phyloP scores from a whole-genome alignment of 1,140 invertebrate species.

The Bursaphelenchus mucronatus region DNA sequence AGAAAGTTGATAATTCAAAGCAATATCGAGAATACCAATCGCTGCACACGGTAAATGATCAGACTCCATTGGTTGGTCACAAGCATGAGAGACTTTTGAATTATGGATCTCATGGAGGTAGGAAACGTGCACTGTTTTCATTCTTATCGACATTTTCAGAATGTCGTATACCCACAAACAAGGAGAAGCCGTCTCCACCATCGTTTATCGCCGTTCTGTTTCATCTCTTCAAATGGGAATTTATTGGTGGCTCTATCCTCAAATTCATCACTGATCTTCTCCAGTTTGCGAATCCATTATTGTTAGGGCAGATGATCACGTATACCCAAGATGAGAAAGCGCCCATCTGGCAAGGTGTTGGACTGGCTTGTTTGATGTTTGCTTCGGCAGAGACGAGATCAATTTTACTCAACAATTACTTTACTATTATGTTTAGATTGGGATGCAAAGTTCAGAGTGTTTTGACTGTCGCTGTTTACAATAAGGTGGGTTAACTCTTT shows the following conservation, averaged over 20 bases:
- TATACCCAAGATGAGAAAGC: conserved; percentile 49
- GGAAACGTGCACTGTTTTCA: neutral
- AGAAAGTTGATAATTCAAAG: neutral
- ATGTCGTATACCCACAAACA: neutral
- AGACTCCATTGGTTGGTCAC: conserved; percentile 10
- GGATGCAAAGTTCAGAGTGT: conserved; percentile 58
- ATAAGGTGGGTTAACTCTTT: conserved; percentile 46
- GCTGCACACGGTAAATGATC: conserved; percentile 3
- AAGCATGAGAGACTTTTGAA: neutral
- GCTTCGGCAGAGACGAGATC: conserved; percentile 30
- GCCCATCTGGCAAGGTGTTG: conserved; percentile 48
- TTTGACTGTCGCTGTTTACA: conserved; percentile 61
- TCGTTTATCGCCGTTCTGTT: conserved; percentile 18
- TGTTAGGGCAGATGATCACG: conserved; percentile 61
- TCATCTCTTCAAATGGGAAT: conserved; percentile 39
- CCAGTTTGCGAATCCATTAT: conserved; percentile 69
- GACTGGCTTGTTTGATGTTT: conserved; percentile 48
- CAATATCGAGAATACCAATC: neutral
- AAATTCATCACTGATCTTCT: conserved; percentile 63
- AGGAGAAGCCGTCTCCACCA: neutral
- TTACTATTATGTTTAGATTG: conserved; percentile 49
- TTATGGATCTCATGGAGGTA: conserved; percentile 16
- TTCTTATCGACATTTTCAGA: conserved; percentile 2
- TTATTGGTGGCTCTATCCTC: conserved; percentile 35
- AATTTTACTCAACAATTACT: conserved; percentile 50